Conservation (phyloP, 1,140 invertebrate species). For the Cheumatopsyche charites region DNA sequence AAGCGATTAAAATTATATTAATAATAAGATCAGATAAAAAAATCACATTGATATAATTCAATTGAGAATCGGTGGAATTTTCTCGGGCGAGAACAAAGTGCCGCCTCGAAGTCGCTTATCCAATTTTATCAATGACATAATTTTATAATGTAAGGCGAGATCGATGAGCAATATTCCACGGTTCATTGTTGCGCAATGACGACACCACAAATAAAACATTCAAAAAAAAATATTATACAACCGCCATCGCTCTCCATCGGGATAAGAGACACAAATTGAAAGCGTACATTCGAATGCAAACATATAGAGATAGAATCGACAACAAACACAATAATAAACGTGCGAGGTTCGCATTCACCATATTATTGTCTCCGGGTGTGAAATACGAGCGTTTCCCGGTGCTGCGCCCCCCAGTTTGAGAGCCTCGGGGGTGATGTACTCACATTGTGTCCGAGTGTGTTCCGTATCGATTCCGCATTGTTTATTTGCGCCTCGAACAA, state of each 20-base stretch:
- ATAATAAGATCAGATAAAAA: too few relatives aligned
- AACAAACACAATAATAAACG: too few relatives aligned
- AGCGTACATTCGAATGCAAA: too few relatives aligned
- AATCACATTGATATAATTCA: too few relatives aligned
- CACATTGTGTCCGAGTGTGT: not conserved
- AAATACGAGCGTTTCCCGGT: too few relatives aligned
- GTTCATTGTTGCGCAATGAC: conserved; percentile 8
- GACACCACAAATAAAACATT: not conserved
- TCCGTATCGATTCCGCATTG: conserved; percentile 29
- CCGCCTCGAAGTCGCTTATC: conserved; percentile 26
- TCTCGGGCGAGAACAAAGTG: not conserved
- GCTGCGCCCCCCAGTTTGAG: conserved; percentile 8
- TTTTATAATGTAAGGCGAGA: conserved; percentile 42
- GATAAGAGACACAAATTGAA: not conserved
- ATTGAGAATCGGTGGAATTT: too few relatives aligned
- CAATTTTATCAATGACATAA: conserved; percentile 46
- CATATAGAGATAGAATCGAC: too few relatives aligned
- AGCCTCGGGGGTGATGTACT: not conserved
- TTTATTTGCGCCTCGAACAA: conserved; percentile 34
- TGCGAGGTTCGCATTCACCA: too few relatives aligned
- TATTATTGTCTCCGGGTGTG: too few relatives aligned
- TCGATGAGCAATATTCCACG: conserved; percentile 39
- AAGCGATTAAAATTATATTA: too few relatives aligned
- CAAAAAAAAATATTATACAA: not conserved
- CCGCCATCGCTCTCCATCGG: not conserved